Percentiles rank a stretch among this genome's conserved stretches.
phyloP scores from a whole-genome alignment of 2,888 invertebrate species.

The Saturnia japonica region DNA sequence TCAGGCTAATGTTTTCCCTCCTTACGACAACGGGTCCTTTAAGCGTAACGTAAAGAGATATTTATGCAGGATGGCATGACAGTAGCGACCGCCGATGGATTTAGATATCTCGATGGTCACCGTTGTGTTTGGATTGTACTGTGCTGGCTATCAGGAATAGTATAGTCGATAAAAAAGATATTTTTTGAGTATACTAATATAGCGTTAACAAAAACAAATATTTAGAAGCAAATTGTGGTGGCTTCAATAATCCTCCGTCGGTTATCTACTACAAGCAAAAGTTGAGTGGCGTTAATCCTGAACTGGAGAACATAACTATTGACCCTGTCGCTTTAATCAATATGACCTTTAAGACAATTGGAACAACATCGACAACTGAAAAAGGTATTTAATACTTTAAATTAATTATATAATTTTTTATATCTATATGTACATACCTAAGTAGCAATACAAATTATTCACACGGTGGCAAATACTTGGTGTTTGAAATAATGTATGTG shows the following conservation, averaged over 20 bases:
- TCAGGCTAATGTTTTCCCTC: too few relatives aligned
- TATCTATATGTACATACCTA: not conserved
- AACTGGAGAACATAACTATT: conserved; percentile 1
- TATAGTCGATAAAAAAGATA: too few relatives aligned
- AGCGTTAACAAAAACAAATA: not conserved
- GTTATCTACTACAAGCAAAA: conserved; percentile 15
- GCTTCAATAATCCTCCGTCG: conserved; percentile 5
- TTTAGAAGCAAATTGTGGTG: conserved; percentile 14
- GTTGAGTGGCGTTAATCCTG: not conserved
- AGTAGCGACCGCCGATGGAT: too few relatives aligned
- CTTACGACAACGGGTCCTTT: too few relatives aligned
- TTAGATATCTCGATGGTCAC: too few relatives aligned
- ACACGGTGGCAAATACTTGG: not conserved
- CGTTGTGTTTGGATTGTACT: too few relatives aligned
- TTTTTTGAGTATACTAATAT: not conserved
- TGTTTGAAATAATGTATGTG: not conserved
- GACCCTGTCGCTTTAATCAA: not conserved
- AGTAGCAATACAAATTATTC: not conserved
- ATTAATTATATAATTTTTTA: not conserved
- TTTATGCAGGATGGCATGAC: too few relatives aligned
- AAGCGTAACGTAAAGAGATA: too few relatives aligned
- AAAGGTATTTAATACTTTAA: conserved; percentile 11
- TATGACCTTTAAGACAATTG: conserved; percentile 16
- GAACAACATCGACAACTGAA: conserved; percentile 2
- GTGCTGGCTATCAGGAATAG: too few relatives aligned